Evolutionary conservation across 2,888 invertebrate genomes (phyloP), one percentile per base, ranked within the genome.

Genomic region (Leuctra nigra): DNA sequence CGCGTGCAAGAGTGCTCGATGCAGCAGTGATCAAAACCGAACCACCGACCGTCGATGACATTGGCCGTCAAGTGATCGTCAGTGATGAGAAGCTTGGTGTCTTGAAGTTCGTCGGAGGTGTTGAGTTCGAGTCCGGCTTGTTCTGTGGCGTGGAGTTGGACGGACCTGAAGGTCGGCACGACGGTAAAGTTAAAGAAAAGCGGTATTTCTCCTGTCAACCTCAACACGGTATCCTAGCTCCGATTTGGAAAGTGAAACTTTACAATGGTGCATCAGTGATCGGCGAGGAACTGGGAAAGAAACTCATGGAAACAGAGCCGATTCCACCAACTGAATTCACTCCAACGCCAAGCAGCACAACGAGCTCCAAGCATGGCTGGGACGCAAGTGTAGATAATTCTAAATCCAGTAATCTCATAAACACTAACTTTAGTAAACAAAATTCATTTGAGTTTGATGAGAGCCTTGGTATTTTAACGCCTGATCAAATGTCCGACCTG

Each of bases 401-500:
- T n/a, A n/a, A n/a, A n/a, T n/a, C n/a, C n/a, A n/a, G n/a, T n/a
- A n/a, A n/a, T n/a, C n/a, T n/a, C n/a, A n/a, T n/a, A n/a, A n/a
- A n/a, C n/a, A n/a, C n/a, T n/a, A n/a, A n/a, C n/a, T n/a, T n/a
- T n/a, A 80, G 79, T 67, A 89, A 88, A 70, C 84, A 89, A 68
- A 86, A 87, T 69, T 91, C 91, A 1, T 80, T 89, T 64, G 91
- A 86, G 63, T 74, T 81, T 67, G 84, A 91, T 67, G 91, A 92
- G 68, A 88, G 89, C 66, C 75, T 91, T 64, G 91, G 91, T 4
- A 91, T 92, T 65, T 75, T 93, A 61, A 91, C 91, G 9, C 91
- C 91, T 0, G 90, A 91, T 73, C 91, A 91, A 4, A 44, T 44
- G 9, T 20, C n/a, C 44, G 11, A 6, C 11, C 44, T 44, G 44